A percentile compares a stretch with the other conserved stretches of the same genome.
Conservation (phyloP, 2,113 vertebrate genomes). For the Salvator merianae region DNA sequence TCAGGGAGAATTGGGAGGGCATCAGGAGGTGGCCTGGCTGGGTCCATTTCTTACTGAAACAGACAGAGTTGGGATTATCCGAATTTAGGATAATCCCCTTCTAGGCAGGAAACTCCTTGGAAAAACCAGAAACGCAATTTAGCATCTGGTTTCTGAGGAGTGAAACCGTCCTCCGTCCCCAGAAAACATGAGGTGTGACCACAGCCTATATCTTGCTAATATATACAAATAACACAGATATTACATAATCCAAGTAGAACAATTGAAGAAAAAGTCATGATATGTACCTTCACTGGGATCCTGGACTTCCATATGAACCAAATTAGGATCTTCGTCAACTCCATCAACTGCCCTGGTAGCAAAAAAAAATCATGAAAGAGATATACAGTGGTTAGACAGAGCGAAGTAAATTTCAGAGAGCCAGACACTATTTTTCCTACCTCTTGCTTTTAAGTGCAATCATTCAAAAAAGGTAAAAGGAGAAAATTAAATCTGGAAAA, state of each 20-base stretch:
- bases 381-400: conserved; percentile 3
- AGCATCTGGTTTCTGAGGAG: too few species aligned
- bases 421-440: background rate
- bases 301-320: conserved; percentile 97
- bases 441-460: background rate
- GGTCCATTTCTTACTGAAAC: too few species aligned
- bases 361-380: conserved; percentile 35
- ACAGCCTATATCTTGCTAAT: conserved; percentile 32
- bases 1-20: too few species aligned
- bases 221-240: conserved; percentile 27
- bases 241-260: conserved; percentile 12
- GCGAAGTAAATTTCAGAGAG: conserved; percentile 11
- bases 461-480: background rate
- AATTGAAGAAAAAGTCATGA: conserved; percentile 11
- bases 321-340: conserved; percentile 86
- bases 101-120: too few species aligned
- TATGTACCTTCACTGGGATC: conserved; percentile 88
- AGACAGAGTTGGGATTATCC: too few species aligned
- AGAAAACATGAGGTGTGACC: too few species aligned
- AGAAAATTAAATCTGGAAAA: background rate
- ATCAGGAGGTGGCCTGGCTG: too few species aligned
- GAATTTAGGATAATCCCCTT: too few species aligned
- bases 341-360: conserved; percentile 87
- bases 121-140: too few species aligned
- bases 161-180: too few species aligned